Conservation (phyloP, 2,797 vertebrate genomes). For the Fratercula arctica region DNA sequence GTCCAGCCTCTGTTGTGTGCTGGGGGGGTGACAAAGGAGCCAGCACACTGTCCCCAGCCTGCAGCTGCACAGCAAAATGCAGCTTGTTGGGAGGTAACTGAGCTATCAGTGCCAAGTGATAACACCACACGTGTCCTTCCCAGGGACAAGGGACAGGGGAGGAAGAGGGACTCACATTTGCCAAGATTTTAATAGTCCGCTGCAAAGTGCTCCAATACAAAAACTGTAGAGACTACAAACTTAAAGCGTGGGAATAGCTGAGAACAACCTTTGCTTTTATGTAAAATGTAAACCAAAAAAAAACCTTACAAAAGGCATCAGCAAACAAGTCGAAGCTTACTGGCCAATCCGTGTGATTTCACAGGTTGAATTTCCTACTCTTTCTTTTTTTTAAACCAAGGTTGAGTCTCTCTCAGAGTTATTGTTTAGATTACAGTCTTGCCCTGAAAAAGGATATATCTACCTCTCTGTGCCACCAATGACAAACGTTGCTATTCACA, state of each 20-base stretch:
- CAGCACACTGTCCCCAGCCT: not conserved
- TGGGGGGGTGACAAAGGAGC: not conserved
- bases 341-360: not conserved
- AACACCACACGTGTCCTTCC: not conserved
- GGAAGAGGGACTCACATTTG: not conserved
- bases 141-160: not conserved
- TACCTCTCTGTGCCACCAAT: not conserved
- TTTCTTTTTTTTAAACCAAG: not conserved
- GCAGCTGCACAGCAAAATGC: not conserved
- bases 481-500: constrained; percentile 16
- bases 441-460: not conserved
- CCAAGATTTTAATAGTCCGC: not conserved
- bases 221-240: not conserved
- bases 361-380: not conserved
- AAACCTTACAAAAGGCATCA: not conserved
- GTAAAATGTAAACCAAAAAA: not conserved
- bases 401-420: not conserved
- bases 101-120: not conserved
- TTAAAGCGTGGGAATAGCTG: not conserved
- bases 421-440: constrained; percentile 18
- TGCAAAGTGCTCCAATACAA: not conserved
- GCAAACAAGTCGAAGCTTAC: not conserved
- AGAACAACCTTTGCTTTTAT: not conserved
- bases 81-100: not conserved
- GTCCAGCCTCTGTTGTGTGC: not conserved